Base-by-base conservation (phyloP, 2,888 invertebrate species). In the Eupeodes luniger region DNA sequence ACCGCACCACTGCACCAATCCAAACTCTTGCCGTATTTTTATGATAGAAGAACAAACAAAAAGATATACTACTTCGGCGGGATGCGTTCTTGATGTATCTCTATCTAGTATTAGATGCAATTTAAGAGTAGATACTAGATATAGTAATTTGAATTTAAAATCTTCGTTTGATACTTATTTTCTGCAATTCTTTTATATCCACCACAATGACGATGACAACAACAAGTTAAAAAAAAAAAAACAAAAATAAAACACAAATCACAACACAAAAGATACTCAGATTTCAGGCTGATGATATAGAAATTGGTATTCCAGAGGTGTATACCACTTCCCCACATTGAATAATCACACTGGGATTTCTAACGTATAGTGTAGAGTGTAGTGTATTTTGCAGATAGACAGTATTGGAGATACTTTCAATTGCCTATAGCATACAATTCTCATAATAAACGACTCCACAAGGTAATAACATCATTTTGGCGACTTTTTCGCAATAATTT, bases 241-340 rank as follows among this genome's bases (percentile, higher is more conserved):
- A 19, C 69, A 40, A 70, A 51, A 53, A 69, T 53, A 59, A 75
- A 12, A 67, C 5, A 67, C 27, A 72, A 40, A 53, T 34, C 2
- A 75, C 16, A 40, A 67, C 34, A 59, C 69, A 69, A 57, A 27
- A 69, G 40, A 69, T 36, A 61, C 66, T 66, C 66, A 49, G 66
- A 51, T 59, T 61, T 61, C 40, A 40, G 61, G 40, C 40, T 7
- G 40, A 61, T 7, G 40, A 61, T 61, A 66, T 34, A 47, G 47
- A 69, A 77, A 76, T 76, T 80, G 19, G 27, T 85, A 85, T 80
- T 79, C 79, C 79, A 61, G 19, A 79, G 78, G 66, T 59, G 78
- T 66, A 64, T 14, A 36, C 16, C 69, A 78, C 70, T 79, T 70
- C 64, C 49, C 69, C 69, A 70, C 59, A 78, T 61, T 79, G 62